Conservation (phyloP, 2,113 vertebrate species). For the Scalopus aquaticus region DNA sequence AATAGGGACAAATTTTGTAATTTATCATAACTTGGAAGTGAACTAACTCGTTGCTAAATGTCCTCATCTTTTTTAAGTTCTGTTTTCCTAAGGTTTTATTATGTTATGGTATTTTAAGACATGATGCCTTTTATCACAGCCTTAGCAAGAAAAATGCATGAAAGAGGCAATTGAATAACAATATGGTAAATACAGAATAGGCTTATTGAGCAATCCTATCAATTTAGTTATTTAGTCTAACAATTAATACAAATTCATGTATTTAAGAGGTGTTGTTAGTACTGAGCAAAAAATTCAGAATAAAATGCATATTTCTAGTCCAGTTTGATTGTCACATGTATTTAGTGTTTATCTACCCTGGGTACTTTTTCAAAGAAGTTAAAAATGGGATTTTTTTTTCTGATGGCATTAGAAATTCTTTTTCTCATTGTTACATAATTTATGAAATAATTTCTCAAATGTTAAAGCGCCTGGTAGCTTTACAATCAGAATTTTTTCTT, state of each 20-base stretch:
- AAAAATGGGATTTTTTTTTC: conserved; percentile 1
- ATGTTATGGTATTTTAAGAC: neutral
- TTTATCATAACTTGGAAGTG: neutral
- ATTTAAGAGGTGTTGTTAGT: conserved; percentile 3
- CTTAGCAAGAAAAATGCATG: neutral
- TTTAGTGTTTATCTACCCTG: neutral
- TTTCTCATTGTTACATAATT: neutral
- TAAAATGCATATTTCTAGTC: neutral
- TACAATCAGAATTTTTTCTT: neutral
- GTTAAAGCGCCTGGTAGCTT: neutral
- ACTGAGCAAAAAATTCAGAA: neutral
- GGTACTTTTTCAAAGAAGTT: neutral
- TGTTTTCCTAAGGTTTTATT: neutral
- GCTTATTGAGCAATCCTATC: neutral
- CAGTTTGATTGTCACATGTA: neutral
- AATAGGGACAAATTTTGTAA: neutral
- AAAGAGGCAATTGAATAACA: neutral
- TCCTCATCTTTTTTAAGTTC: neutral
- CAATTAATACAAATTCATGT: neutral
- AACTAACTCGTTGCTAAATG: neutral
- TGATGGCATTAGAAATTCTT: neutral
- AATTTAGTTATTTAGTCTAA: neutral
- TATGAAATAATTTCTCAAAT: neutral
- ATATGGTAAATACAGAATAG: neutral
- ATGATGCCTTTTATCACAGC: neutral